phyloP scores from a whole-genome alignment of 2,113 vertebrate genomes.

The Cynoglossus semilaevis region DNA sequence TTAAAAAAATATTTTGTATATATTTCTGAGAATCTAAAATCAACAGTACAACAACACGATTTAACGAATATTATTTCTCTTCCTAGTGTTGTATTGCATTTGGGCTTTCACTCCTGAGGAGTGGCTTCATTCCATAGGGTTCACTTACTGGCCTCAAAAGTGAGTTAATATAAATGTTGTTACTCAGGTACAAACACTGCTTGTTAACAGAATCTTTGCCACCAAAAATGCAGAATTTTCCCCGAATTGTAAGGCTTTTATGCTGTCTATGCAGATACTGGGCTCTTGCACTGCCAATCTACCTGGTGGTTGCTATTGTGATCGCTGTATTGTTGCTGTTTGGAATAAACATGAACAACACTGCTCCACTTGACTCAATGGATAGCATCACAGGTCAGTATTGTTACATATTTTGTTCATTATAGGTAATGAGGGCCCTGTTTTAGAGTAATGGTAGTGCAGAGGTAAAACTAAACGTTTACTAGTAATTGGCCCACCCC shows the following conservation, averaged over 20 bases:
- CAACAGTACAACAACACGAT: background rate
- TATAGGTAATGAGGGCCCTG: too few species aligned
- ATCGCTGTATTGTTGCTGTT: constrained; percentile 81
- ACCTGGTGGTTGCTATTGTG: constrained; percentile 82
- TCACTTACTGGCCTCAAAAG: constrained; percentile 99
- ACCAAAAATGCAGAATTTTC: background rate
- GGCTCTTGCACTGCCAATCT: constrained; percentile 87
- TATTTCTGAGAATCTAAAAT: too few species aligned
- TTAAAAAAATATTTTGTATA: too few species aligned
- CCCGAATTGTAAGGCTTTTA: background rate
- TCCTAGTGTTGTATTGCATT: constrained; percentile 86
- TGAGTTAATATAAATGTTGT: constrained; percentile 66
- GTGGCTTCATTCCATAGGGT: constrained; percentile 88
- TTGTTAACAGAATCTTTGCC: background rate
- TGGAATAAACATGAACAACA: constrained; percentile 92
- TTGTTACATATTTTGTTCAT: background rate
- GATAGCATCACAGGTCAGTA: constrained; percentile 87
- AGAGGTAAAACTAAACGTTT: too few species aligned
- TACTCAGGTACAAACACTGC: background rate
- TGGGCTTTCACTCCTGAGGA: constrained; percentile 92
- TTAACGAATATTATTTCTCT: background rate
- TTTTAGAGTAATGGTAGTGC: too few species aligned
- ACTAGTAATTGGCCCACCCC: too few species aligned
- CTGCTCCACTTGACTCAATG: constrained; percentile 85
- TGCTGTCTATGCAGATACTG: constrained; percentile 81